Conservation (phyloP, 2,113 vertebrate genomes). For the Tringa solitaria region DNA sequence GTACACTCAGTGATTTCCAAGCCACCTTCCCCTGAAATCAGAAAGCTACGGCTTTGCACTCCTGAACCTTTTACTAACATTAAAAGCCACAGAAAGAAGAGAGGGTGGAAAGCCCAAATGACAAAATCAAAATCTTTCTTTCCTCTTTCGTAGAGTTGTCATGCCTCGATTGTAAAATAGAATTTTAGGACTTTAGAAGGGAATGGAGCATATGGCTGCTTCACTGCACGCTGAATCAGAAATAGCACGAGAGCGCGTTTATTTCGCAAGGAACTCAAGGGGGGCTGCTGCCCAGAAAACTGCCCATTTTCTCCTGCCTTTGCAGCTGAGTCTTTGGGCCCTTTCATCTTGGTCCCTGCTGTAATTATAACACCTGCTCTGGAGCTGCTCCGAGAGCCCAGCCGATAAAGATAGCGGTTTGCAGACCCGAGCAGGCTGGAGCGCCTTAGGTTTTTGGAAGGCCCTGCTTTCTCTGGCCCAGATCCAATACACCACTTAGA, state of each 20-base stretch:
- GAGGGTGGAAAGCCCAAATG: background rate
- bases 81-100: background rate
- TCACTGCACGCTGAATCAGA: background rate
- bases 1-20: background rate
- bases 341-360: conserved; percentile 27
- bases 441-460: conserved; percentile 18
- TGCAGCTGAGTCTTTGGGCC: background rate
- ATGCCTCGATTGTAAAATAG: background rate
- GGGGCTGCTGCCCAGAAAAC: background rate
- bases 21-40: background rate
- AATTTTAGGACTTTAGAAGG: background rate
- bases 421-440: background rate
- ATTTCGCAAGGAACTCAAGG: background rate
- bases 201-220: background rate
- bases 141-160: background rate
- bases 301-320: background rate
- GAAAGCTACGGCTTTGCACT: background rate
- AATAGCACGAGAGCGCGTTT: background rate
- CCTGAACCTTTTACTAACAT: background rate
- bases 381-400: background rate
- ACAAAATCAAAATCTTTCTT: background rate
- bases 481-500: conserved; percentile 55
- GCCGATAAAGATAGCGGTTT: background rate
- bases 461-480: conserved; percentile 35
- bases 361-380: conserved; percentile 29